Evolutionary conservation across 2,113 vertebrate species (phyloP).

Genomic region (Ictalurus furcatus): DNA sequence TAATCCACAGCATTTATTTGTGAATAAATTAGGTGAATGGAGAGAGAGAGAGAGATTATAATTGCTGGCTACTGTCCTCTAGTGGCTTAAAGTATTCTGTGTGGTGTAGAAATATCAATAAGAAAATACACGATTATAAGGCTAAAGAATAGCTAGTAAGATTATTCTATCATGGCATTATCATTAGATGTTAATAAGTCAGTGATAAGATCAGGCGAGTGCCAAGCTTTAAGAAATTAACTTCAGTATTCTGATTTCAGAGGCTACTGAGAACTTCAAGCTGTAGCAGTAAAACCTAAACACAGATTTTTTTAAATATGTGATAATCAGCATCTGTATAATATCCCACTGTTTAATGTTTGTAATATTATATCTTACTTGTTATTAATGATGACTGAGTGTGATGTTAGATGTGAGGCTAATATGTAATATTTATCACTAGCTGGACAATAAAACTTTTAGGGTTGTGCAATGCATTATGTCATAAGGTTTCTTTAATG

Average conservation of each 20-base stretch:
- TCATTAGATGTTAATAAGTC: not conserved
- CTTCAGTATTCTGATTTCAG: not conserved
- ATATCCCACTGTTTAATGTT: not conserved
- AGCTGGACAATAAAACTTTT: not conserved
- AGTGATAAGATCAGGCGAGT: not conserved
- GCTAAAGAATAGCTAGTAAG: not conserved
- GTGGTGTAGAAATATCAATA: not conserved
- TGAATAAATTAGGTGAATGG: constrained; percentile 44
- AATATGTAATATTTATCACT: not conserved
- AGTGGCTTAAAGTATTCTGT: constrained; percentile 41
- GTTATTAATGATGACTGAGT: not conserved
- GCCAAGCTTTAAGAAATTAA: not conserved
- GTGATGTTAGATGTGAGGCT: not conserved
- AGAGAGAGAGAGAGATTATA: not conserved
- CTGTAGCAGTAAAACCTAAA: not conserved
- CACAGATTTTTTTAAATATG: not conserved
- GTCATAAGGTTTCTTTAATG: not conserved
- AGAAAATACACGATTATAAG: not conserved
- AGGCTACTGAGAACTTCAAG: not conserved
- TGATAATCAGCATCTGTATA: not conserved
- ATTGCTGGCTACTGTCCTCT: constrained; percentile 36
- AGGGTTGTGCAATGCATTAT: not conserved
- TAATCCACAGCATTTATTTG: constrained; percentile 43
- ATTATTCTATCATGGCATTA: not conserved
- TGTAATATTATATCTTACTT: not conserved